Percentiles rank a stretch among this genome's conserved stretches.
Evolutionary conservation across 2,113 vertebrate species (phyloP).

Genomic region (Hemibates koningsi): DNA sequence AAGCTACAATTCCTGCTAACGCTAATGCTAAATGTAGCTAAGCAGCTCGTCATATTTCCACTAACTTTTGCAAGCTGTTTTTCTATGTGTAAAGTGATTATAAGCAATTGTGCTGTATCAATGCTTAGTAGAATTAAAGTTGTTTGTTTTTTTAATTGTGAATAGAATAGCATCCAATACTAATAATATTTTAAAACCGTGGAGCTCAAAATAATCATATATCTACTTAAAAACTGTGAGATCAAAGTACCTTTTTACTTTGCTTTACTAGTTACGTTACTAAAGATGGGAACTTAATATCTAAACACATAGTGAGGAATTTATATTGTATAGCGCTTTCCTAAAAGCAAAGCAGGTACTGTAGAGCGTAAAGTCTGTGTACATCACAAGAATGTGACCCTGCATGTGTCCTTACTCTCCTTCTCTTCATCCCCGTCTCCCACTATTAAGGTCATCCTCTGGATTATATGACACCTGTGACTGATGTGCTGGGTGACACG

Average conservation of each 20-base stretch:
- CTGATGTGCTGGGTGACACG: constrained; percentile 36
- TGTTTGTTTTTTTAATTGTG: not conserved
- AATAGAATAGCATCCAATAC: not conserved
- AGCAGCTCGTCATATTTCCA: not conserved
- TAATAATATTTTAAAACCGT: not conserved
- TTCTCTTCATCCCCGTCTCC: not conserved
- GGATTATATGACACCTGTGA: constrained; percentile 52
- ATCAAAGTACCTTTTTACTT: not conserved
- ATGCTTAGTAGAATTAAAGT: not conserved
- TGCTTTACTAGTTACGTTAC: not conserved
- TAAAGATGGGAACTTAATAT: not conserved
- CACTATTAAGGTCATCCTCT: constrained; percentile 24
- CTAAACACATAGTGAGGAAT: not conserved
- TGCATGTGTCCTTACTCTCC: not conserved
- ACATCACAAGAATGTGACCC: not conserved
- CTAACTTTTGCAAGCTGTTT: not conserved
- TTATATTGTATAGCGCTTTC: not conserved
- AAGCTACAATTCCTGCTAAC: not conserved
- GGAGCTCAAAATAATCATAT: not conserved
- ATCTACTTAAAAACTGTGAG: not conserved
- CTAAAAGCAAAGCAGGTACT: not conserved
- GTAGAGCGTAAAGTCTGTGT: not conserved
- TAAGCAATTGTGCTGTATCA: not conserved
- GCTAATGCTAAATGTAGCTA: not conserved
- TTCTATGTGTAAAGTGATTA: not conserved